Conservation (phyloP, 2,113 vertebrate species). For the Colius striatus region DNA sequence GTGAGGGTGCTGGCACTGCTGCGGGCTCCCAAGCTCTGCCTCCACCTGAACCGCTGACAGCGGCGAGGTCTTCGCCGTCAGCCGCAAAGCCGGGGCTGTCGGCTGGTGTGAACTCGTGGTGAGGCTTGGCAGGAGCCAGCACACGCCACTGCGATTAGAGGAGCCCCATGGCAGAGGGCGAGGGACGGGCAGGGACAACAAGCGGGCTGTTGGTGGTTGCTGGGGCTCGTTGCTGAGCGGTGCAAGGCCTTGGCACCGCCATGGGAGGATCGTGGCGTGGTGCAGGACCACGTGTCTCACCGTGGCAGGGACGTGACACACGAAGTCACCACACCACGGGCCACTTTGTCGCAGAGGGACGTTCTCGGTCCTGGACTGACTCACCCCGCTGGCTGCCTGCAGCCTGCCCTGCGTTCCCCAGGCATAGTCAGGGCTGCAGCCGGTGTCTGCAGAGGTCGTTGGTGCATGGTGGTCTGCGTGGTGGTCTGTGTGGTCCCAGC, state of each 20-base stretch:
- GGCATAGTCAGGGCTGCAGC: too few species aligned
- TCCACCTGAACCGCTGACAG: background rate
- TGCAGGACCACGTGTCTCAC: accelerated
- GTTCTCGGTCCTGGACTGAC: background rate
- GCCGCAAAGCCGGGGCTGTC: background rate
- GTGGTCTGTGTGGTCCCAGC: background rate
- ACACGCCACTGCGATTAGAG: accelerated
- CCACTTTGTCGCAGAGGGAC: background rate
- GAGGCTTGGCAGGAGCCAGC: background rate
- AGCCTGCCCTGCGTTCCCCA: accelerated
- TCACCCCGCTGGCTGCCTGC: accelerated
- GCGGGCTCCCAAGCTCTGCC: background rate
- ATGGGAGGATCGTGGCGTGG: accelerated
- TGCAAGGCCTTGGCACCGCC: accelerated
- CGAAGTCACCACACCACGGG: accelerated
- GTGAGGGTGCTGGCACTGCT: background rate
- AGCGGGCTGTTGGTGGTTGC: accelerated
- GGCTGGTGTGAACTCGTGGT: accelerated
- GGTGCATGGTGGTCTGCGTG: background rate
- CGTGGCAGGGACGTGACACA: accelerated
- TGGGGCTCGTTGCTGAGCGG: accelerated
- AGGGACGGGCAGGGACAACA: background rate
- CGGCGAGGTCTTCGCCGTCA: background rate
- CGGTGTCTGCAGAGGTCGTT: accelerated
- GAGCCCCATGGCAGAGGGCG: background rate